These are phyloP conservation scores for Lypha dubia DNA, from an alignment of 2,888 invertebrate species.

Conservation along the genomic window DNA sequence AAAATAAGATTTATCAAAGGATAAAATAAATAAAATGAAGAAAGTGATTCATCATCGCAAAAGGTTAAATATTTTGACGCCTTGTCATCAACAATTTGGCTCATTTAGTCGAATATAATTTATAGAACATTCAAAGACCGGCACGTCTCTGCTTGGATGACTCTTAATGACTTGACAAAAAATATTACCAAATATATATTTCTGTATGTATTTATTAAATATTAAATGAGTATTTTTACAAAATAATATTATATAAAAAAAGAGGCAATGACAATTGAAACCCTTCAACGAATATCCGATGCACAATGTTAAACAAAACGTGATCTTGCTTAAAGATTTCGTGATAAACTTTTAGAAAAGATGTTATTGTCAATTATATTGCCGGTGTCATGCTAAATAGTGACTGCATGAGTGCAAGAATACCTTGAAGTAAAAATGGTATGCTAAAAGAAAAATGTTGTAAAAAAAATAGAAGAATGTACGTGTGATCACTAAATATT, in stretches of 20 bases:
- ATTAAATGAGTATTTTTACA: constrained; percentile 39
- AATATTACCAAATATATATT: constrained; percentile 11
- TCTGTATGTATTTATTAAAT: constrained; percentile 44
- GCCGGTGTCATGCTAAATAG: constrained; percentile 31
- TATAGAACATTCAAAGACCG: constrained; percentile 28
- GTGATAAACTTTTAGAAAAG: constrained; percentile 33
- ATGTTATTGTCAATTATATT: constrained; percentile 57
- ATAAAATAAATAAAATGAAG: neutral
- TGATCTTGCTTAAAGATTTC: constrained; percentile 66
- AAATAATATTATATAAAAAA: constrained; percentile 19
- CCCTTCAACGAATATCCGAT: constrained; percentile 42
- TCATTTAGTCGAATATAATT: constrained; percentile 59
- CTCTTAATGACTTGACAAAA: constrained; percentile 54
- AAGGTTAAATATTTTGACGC: constrained; percentile 70
- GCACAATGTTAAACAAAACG: constrained; percentile 62
- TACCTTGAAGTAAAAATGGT: neutral
- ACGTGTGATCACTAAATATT: neutral
- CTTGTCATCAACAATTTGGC: constrained; percentile 70
- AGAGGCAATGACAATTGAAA: constrained; percentile 42
- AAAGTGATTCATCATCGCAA: constrained; percentile 64
- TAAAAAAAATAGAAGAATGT: no score
- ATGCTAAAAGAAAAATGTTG: neutral
- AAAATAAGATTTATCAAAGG: constrained; percentile 24
- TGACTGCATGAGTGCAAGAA: constrained; percentile 9
- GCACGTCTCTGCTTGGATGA: constrained; percentile 36